Evolutionary conservation across 2,888 invertebrate species (phyloP).

Genomic region (Drosophila setosimentum): DNA sequence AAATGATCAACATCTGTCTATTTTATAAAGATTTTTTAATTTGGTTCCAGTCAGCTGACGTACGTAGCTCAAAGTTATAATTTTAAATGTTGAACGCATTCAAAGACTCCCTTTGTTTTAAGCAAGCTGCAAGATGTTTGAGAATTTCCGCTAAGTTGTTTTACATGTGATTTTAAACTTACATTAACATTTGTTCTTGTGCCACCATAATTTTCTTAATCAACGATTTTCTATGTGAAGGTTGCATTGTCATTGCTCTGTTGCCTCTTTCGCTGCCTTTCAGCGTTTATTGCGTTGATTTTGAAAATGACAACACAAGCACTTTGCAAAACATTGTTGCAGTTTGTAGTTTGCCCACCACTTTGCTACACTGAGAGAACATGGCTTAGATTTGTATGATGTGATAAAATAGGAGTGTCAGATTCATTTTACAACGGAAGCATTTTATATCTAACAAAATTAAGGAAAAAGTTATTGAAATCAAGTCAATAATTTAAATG

Average conservation of each 20-base stretch:
- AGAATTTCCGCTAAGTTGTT: neutral
- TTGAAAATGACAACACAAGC: slow-evolving; percentile 64
- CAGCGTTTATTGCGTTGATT: slow-evolving; percentile 62
- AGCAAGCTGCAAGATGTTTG: neutral
- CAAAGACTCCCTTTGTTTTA: neutral
- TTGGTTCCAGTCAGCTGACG: neutral
- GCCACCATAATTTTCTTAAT: slow-evolving; percentile 81
- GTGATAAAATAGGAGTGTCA: neutral
- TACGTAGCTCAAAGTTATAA: neutral
- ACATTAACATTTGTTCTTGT: slow-evolving; percentile 15
- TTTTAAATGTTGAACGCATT: neutral
- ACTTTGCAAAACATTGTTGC: slow-evolving; percentile 6
- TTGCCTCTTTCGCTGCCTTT: neutral
- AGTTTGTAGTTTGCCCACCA: slow-evolving; percentile 5
- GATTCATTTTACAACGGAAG: neutral
- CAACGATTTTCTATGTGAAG: slow-evolving; percentile 85
- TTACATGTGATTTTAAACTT: slow-evolving; percentile 6
- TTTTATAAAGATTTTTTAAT: neutral
- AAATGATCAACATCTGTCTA: neutral
- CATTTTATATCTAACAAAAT: neutral
- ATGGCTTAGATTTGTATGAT: neutral
- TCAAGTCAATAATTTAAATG: neutral
- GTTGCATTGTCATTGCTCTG: slow-evolving; percentile 70
- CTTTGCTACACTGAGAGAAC: slow-evolving; percentile 3
- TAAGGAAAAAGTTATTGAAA: neutral